Evolutionary conservation across 2,888 invertebrate species (phyloP).

Genomic region (Liopterus haemorrhoidalis): DNA sequence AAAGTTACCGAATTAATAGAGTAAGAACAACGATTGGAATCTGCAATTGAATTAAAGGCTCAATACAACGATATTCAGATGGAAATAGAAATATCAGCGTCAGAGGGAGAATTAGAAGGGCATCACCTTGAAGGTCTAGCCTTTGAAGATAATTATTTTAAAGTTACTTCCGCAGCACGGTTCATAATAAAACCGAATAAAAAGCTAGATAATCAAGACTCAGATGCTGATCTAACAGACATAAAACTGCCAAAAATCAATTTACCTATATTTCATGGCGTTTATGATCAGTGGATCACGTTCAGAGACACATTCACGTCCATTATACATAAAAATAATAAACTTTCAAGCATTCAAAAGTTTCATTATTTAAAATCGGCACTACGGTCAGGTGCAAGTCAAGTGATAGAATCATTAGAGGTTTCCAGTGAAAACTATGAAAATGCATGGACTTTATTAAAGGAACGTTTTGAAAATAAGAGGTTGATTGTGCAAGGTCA

Average conservation of each 20-base stretch:
- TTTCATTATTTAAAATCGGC: conserved; percentile 5
- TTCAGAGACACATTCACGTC: conserved; percentile 1
- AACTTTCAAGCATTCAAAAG: not conserved
- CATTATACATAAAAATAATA: not conserved
- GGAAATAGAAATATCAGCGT: too few species aligned
- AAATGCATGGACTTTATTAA: not conserved
- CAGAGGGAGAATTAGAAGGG: too few species aligned
- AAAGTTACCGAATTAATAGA: too few species aligned
- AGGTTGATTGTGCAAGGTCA: not conserved
- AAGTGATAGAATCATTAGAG: conserved; percentile 1
- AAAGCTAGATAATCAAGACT: too few species aligned
- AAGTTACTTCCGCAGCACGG: too few species aligned
- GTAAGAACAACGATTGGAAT: too few species aligned
- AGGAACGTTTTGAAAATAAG: not conserved
- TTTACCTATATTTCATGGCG: not conserved
- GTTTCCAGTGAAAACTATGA: not conserved
- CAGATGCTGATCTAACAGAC: too few species aligned
- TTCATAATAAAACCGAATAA: too few species aligned
- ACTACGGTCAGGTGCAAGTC: not conserved
- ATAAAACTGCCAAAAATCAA: conserved; percentile 8
- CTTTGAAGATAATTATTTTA: too few species aligned
- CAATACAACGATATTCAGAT: too few species aligned
- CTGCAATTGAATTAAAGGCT: too few species aligned
- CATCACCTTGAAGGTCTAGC: too few species aligned
- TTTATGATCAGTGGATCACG: not conserved